Evolutionary conservation across 1,140 invertebrate species (phyloP).

Genomic region (Aphaenogaster floridana): DNA sequence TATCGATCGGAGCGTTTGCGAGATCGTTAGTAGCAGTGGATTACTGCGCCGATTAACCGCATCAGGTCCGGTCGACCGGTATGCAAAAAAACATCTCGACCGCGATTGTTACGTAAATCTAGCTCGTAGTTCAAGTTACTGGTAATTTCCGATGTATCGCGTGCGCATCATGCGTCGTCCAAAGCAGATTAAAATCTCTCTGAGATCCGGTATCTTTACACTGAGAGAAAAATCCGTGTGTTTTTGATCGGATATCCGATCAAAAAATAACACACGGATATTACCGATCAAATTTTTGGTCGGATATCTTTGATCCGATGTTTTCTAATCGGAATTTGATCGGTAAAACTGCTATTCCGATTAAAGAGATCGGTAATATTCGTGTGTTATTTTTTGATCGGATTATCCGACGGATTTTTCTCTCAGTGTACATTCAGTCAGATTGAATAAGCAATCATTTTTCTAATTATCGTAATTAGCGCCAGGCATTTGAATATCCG

Average conservation of each 20-base stretch:
- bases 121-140: conserved; percentile 5
- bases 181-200: not conserved
- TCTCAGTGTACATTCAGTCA: not conserved
- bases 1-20: conserved; percentile 40
- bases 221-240: too few species aligned
- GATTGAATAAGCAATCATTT: not conserved
- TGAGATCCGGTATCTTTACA: not conserved
- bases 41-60: conserved; percentile 35
- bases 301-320: too few species aligned
- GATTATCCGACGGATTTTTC: too few species aligned
- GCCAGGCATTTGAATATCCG: not conserved
- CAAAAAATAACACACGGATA: too few species aligned
- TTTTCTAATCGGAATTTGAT: too few species aligned
- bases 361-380: too few species aligned
- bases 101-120: conserved; percentile 58
- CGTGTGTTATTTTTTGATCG: too few species aligned
- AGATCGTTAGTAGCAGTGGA: conserved; percentile 38
- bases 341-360: too few species aligned
- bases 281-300: too few species aligned
- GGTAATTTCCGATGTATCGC: conserved; percentile 20
- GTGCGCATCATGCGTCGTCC: not conserved
- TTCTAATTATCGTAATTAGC: not conserved
- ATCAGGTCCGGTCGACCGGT: not conserved
- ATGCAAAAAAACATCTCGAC: conserved; percentile 24
- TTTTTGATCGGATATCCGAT: too few species aligned